Base-by-base conservation (phyloP, 1,140 invertebrate genomes). In the Microplitis demolitor region DNA sequence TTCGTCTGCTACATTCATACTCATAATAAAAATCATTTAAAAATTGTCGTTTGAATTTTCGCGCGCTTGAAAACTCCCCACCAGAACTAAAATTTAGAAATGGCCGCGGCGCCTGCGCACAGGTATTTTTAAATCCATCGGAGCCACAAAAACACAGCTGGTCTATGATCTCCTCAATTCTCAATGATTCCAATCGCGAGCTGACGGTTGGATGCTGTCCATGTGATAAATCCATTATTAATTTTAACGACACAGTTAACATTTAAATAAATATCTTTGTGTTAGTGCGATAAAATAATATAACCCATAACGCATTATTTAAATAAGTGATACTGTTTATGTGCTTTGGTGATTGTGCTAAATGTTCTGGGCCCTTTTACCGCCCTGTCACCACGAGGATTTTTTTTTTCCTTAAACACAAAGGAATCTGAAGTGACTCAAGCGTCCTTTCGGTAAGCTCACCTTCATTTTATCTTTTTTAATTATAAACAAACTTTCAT, bases 381-480 rank as follows among this genome's bases (percentile, higher is more conserved):
- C 75, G 70, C 77, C 72, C 62, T 79, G 71, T 76, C 69, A 63
- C 61, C 72, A 76, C 72, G 75, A 78, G 76, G 78, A 78, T 79
- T 74, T 76, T 73, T 79, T 74, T 64, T 72, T 75, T 66, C 62
- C 74, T 70, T 72, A 76, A 77, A 75, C 73, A 79, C 78, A 78
- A 79, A 77, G 74, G 72, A 79, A 62, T 62, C 14, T 62, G 4
- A 4, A 0, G 64, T 13, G 11, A 50, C 14, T 51, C 64, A 71
- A 51, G 37, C 60, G 0, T 87, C 83, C 64, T 80, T 80, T 54
- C 88, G 87, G 77, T 88, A 9, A 62, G 24, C 24, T 24, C 24
- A 24, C 24, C 24, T 24, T 24, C 24, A 34, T 37, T 13, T 3
- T 13, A 14, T 35, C 9, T 9, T 24, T 33, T 24, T 6, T 11